A percentile compares a stretch with the other conserved stretches of the same genome.
phyloP scores from a whole-genome alignment of 2,113 vertebrate genomes.

The Neogale vison region DNA sequence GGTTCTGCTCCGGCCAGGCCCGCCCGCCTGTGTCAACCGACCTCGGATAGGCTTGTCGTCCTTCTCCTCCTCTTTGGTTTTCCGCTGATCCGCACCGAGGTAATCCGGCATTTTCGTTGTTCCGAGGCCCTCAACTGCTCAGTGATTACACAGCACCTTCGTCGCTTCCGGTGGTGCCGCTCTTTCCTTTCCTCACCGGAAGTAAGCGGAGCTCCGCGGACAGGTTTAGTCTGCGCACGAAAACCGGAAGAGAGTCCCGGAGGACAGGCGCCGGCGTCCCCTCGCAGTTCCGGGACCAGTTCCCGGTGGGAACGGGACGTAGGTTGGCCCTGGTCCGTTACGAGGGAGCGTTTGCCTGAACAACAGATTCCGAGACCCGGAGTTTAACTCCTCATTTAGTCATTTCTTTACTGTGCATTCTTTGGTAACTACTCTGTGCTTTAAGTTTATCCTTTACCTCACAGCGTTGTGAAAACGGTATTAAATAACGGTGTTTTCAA shows the following conservation, averaged over 20 bases:
- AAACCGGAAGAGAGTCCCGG: accelerated
- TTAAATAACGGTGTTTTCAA: not conserved
- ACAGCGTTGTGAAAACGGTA: not conserved
- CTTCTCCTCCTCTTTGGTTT: constrained; percentile 95
- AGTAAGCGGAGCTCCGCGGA: not conserved
- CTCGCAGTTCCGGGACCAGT: accelerated
- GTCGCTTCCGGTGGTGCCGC: constrained; percentile 40
- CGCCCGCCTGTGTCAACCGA: constrained; percentile 61
- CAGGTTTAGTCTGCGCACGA: accelerated
- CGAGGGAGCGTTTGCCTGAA: not conserved
- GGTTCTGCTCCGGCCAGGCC: not conserved
- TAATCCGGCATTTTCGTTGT: constrained; percentile 92
- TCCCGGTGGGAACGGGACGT: accelerated
- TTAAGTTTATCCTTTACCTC: not conserved
- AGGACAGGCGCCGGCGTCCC: accelerated
- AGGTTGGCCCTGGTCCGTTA: accelerated
- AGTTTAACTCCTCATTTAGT: not conserved
- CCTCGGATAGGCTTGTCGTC: constrained; percentile 94
- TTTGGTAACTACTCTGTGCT: not conserved
- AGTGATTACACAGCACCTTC: constrained; percentile 84
- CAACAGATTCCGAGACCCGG: not conserved
- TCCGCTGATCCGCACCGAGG: constrained; percentile 94
- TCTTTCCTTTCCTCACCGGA: constrained; percentile 52
- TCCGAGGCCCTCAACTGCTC: accelerated
- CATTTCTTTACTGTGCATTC: not conserved